Conservation (phyloP, 2,113 vertebrate species). For the Gasterosteus aculeatus region DNA sequence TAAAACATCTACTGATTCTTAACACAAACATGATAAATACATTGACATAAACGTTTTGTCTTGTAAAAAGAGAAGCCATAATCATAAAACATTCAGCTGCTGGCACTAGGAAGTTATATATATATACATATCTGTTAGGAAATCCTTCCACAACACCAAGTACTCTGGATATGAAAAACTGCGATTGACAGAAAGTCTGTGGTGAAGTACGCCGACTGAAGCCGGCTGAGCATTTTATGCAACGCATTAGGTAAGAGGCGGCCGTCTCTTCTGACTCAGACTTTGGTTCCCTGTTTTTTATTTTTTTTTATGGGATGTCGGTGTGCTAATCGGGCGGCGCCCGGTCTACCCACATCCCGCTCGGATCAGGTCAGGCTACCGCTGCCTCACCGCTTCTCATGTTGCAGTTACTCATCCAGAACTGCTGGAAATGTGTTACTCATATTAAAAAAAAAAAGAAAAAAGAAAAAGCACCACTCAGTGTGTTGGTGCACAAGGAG, state of each 20-base stretch:
- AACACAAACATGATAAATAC: background rate
- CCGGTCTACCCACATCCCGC: slow-evolving; percentile 59
- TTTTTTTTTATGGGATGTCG: slow-evolving; percentile 50
- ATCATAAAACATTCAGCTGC: background rate
- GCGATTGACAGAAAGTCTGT: slow-evolving; percentile 10
- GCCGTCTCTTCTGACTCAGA: slow-evolving; percentile 52
- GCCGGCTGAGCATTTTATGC: slow-evolving; percentile 6
- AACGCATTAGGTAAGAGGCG: slow-evolving; percentile 23
- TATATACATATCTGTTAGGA: background rate
- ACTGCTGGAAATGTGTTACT: slow-evolving; percentile 66
- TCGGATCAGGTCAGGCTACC: slow-evolving; percentile 46
- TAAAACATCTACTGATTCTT: background rate
- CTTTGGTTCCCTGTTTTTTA: slow-evolving; percentile 15
- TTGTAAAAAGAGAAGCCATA: background rate
- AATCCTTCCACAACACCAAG: background rate
- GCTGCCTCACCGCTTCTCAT: slow-evolving; percentile 66
- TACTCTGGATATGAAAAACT: background rate
- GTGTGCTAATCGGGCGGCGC: slow-evolving; percentile 51
- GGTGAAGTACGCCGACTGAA: background rate
- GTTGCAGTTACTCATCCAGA: slow-evolving; percentile 65
- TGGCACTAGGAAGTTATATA: background rate
- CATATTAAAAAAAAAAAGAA: slow-evolving; percentile 21
- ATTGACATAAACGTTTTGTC: background rate
- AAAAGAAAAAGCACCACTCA: slow-evolving; percentile 40
- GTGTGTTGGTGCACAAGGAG: slow-evolving; percentile 57